phyloP scores from a whole-genome alignment of 2,888 invertebrate genomes.

The Campaea margaritaria region DNA sequence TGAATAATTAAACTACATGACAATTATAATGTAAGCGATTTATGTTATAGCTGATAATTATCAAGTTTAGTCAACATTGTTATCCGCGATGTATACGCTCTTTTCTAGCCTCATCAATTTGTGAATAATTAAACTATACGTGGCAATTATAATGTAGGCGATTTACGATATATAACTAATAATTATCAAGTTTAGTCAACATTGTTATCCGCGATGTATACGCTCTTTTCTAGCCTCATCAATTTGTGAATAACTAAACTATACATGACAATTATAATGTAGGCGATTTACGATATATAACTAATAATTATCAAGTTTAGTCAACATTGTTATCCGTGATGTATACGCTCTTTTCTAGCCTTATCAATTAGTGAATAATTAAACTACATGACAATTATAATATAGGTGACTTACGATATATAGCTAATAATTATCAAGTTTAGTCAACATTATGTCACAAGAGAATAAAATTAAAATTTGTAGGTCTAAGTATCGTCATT shows the following conservation, averaged over 20 bases:
- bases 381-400: slow-evolving; percentile 4
- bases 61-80: too few relatives aligned
- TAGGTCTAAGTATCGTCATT: slow-evolving; percentile 1
- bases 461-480: background rate
- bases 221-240: slow-evolving; percentile 10
- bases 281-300: slow-evolving; percentile 20
- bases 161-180: too few relatives aligned
- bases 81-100: too few relatives aligned
- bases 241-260: background rate
- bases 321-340: background rate
- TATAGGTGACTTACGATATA: slow-evolving; percentile 19
- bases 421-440: slow-evolving; percentile 8
- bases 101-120: too few relatives aligned
- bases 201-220: too few relatives aligned
- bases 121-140: too few relatives aligned
- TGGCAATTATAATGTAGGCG: too few relatives aligned
- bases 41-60: too few relatives aligned
- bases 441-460: slow-evolving; percentile 2
- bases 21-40: too few relatives aligned
- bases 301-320: slow-evolving; percentile 7
- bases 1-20: too few relatives aligned
- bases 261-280: slow-evolving; percentile 5
- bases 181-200: too few relatives aligned
- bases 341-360: slow-evolving; percentile 3
- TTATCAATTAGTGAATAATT: slow-evolving; percentile 5